phyloP scores from a whole-genome alignment of 2,113 vertebrate species.

The Aspidoscelis tigris region DNA sequence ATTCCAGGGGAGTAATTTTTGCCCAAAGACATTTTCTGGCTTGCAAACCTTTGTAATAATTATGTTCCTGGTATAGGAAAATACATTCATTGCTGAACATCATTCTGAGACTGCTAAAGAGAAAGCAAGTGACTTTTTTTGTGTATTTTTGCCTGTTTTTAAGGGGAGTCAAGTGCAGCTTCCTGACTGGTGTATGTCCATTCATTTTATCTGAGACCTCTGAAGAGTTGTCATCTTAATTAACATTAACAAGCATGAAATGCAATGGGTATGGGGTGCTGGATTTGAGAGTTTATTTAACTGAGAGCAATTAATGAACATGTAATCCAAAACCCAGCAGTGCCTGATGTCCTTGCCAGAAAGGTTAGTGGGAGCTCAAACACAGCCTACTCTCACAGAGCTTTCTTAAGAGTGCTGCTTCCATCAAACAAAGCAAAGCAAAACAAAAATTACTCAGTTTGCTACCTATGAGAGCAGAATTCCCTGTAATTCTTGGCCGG shows the following conservation, averaged over 20 bases:
- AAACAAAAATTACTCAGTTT: too few species aligned
- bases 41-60: not conserved
- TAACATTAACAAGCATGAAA: not conserved
- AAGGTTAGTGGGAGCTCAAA: too few species aligned
- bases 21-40: not conserved
- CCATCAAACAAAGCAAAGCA: too few species aligned
- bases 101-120: not conserved
- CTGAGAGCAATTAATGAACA: too few species aligned
- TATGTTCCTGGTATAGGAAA: not conserved
- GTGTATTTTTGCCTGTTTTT: not conserved
- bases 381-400: too few species aligned
- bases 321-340: too few species aligned
- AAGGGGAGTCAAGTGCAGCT: not conserved
- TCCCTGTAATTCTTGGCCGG: too few species aligned
- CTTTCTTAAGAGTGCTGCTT: too few species aligned
- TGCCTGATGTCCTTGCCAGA: too few species aligned
- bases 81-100: not conserved
- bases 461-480: too few species aligned
- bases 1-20: not conserved
- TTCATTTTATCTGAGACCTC: not conserved
- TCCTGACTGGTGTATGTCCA: not conserved
- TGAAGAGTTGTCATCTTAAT: not conserved
- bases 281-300: not conserved
- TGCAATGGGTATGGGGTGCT: too few species aligned
- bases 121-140: not conserved